A percentile compares a stretch with the other conserved stretches of the same genome.
Evolutionary conservation across 2,797 vertebrate species (phyloP).

Genomic region (Siniperca scherzeri): DNA sequence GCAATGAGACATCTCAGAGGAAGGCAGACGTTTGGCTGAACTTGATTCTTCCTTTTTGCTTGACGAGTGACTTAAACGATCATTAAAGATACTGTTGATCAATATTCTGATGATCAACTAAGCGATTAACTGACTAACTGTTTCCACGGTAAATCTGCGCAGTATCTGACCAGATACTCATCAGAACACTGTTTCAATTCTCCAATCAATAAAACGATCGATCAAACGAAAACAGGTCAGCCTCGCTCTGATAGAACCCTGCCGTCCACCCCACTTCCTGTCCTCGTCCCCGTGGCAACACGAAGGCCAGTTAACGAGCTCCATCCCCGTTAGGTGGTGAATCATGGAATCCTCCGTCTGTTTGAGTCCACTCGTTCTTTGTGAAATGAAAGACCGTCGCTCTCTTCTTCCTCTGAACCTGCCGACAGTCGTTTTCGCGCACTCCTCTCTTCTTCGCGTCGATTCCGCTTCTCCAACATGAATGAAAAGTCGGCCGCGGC

Average conservation of each 20-base stretch:
- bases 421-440: background rate
- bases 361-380: background rate
- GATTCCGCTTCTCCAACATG: background rate
- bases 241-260: background rate
- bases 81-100: too few relatives aligned
- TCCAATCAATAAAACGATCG: background rate
- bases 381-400: background rate
- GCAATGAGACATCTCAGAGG: too few relatives aligned
- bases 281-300: slow-evolving; percentile 14
- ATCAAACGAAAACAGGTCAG: background rate
- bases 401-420: background rate
- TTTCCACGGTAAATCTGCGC: too few relatives aligned
- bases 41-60: too few relatives aligned
- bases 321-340: slow-evolving; percentile 27
- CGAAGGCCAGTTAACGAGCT: slow-evolving; percentile 34
- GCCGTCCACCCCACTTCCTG: background rate
- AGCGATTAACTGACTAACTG: too few relatives aligned
- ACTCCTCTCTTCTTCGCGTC: background rate
- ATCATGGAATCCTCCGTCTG: background rate
- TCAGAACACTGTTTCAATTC: too few relatives aligned
- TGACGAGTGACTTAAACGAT: too few relatives aligned
- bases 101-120: too few relatives aligned
- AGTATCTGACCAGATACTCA: background rate
- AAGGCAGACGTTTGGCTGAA: too few relatives aligned
- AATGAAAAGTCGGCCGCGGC: slow-evolving; percentile 13